Evolutionary conservation across 1,140 invertebrate species (phyloP).

Genomic region (Maconellicoccus hirsutus): DNA sequence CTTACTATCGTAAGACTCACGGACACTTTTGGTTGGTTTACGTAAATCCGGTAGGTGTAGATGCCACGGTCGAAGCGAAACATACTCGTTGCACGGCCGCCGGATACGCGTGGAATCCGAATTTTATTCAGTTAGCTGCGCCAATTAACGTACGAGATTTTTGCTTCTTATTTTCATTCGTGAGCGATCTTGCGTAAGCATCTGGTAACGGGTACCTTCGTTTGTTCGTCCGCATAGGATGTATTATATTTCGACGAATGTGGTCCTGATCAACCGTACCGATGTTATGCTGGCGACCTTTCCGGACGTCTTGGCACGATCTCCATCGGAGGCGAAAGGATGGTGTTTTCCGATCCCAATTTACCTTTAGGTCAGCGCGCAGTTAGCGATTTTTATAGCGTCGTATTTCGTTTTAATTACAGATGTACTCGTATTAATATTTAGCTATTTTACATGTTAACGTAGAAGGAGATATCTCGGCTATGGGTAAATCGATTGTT

Average conservation of each 20-base stretch:
- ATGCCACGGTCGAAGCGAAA: constrained; percentile 69
- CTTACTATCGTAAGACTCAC: constrained; percentile 47
- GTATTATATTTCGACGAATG: constrained; percentile 80
- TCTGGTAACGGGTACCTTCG: constrained; percentile 15
- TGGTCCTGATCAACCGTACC: constrained; percentile 66
- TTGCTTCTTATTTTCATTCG: neutral
- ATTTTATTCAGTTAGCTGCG: constrained; percentile 77
- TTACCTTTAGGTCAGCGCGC: constrained; percentile 57
- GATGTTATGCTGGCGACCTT: constrained; percentile 89
- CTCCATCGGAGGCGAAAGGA: constrained; percentile 61
- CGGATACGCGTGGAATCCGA: constrained; percentile 88
- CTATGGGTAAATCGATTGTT: constrained; percentile 74
- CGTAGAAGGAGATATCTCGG: constrained; percentile 41
- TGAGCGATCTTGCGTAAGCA: neutral
- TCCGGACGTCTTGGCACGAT: constrained; percentile 73
- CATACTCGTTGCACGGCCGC: constrained; percentile 73
- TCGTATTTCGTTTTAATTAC: neutral
- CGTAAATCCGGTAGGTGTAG: constrained; percentile 85
- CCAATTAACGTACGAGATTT: constrained; percentile 15
- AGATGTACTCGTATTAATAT: neutral
- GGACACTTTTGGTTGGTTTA: constrained; percentile 87
- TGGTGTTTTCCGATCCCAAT: constrained; percentile 73
- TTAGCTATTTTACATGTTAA: constrained; percentile 19
- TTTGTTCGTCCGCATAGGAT: constrained; percentile 39
- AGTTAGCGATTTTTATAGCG: neutral